Conservation (phyloP, 1,140 invertebrate species). For the Cheumatopsyche charites region DNA sequence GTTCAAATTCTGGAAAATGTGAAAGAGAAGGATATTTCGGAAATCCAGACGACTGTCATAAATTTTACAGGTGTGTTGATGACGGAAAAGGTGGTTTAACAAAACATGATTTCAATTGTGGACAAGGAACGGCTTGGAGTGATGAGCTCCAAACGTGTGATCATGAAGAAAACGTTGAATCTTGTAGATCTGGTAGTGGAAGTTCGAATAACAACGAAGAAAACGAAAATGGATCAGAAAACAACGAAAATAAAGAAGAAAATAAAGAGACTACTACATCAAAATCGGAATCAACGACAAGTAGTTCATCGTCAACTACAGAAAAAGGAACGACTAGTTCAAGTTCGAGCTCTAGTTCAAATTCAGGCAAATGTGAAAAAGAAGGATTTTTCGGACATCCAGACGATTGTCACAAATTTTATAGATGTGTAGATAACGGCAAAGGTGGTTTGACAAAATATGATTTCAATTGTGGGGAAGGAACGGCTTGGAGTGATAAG, state of each 20-base stretch:
- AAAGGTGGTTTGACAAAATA: constrained; percentile 64
- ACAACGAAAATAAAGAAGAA: constrained; percentile 14
- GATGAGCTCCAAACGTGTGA: constrained; percentile 65
- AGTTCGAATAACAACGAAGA: constrained; percentile 38
- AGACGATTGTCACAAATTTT: constrained; percentile 72
- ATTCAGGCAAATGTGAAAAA: constrained; percentile 51
- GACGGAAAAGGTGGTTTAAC: constrained; percentile 63
- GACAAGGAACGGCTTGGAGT: constrained; percentile 72
- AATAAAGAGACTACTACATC: constrained; percentile 16
- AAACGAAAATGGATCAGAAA: background rate
- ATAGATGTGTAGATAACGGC: constrained; percentile 72
- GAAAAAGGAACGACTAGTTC: constrained; percentile 48
- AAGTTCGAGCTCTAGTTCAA: constrained; percentile 17
- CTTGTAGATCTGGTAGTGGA: constrained; percentile 50
- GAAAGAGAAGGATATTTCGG: constrained; percentile 64
- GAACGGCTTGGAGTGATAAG: constrained; percentile 62
- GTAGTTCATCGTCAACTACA: constrained; percentile 38
- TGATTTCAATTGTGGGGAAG: constrained; percentile 66
- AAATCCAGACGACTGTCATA: constrained; percentile 66
- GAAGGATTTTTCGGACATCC: constrained; percentile 72
- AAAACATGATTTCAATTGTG: constrained; percentile 69
- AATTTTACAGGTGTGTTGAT: constrained; percentile 72
- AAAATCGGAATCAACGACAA: constrained; percentile 25
- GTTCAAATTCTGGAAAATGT: constrained; percentile 43
- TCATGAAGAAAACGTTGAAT: constrained; percentile 52